Percentiles rank a stretch among this genome's conserved stretches.
These are phyloP conservation scores for Orthosia cruda DNA, from an alignment of 2,888 invertebrate species.

Conservation along the genomic window DNA sequence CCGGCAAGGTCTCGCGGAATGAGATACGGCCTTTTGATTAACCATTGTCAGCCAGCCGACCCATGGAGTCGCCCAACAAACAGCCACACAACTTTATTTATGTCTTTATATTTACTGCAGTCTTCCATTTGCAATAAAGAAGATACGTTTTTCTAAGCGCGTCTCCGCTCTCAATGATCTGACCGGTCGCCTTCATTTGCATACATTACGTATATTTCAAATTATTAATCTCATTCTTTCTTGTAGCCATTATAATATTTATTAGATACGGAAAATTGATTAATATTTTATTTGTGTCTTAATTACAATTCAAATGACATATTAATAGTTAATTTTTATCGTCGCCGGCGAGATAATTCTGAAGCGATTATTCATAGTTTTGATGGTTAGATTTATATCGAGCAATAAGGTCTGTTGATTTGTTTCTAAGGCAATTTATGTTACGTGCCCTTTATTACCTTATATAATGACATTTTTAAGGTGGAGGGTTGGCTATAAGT, in stretches of 20 bases:
- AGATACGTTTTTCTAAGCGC: slow-evolving; percentile 59
- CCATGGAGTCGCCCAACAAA: slow-evolving; percentile 78
- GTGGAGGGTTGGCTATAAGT: slow-evolving; percentile 81
- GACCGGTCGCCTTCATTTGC: slow-evolving; percentile 68
- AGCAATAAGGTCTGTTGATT: slow-evolving; percentile 72
- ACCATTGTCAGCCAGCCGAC: slow-evolving; percentile 85
- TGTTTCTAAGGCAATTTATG: slow-evolving; percentile 76
- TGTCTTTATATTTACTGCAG: slow-evolving; percentile 68
- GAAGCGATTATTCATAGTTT: slow-evolving; percentile 54
- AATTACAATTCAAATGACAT: slow-evolving; percentile 60
- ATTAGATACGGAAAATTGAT: slow-evolving; percentile 60
- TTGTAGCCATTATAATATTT: slow-evolving; percentile 56
- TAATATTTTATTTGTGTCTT: slow-evolving; percentile 63
- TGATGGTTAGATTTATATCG: slow-evolving; percentile 56
- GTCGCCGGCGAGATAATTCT: slow-evolving; percentile 48
- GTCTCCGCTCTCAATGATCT: slow-evolving; percentile 64
- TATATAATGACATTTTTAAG: slow-evolving; percentile 79
- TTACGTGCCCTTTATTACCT: slow-evolving; percentile 84
- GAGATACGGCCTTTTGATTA: slow-evolving; percentile 91
- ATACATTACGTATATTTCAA: slow-evolving; percentile 68
- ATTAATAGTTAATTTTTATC: slow-evolving; percentile 55
- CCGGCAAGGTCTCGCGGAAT: slow-evolving; percentile 85
- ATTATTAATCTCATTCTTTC: slow-evolving; percentile 61
- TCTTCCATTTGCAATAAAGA: slow-evolving; percentile 64
- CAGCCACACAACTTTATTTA: slow-evolving; percentile 66